These are phyloP conservation scores for Drosophila asahinai DNA, from an alignment of 1,140 invertebrate genomes.

Conservation along the genomic window DNA sequence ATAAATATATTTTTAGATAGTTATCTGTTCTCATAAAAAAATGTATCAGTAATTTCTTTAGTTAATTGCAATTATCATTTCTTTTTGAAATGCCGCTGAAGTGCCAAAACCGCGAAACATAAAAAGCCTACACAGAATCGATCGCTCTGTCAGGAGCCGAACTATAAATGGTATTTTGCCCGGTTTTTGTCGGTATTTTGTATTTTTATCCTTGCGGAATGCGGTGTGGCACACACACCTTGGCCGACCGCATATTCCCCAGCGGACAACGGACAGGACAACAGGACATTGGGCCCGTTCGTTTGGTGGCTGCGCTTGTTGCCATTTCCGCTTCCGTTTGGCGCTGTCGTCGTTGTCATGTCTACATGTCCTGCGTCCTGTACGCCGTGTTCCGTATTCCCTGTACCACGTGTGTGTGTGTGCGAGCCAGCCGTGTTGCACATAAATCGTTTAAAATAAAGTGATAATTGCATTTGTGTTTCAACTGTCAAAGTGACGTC, in stretches of 20 bases:
- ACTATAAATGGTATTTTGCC: slow-evolving; percentile 9
- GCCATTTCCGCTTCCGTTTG: slow-evolving; percentile 81
- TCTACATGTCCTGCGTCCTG: slow-evolving; percentile 63
- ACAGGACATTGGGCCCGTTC: slow-evolving; percentile 27
- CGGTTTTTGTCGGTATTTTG: slow-evolving; percentile 32
- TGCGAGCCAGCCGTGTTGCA: slow-evolving; percentile 58
- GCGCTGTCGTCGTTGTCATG: slow-evolving; percentile 70
- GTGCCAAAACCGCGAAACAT: slow-evolving; percentile 24
- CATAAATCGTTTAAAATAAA: slow-evolving; percentile 84
- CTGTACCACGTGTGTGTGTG: neutral
- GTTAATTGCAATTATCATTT: neutral
- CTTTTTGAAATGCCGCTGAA: neutral
- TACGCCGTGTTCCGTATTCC: slow-evolving; percentile 9
- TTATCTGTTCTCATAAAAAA: neutral
- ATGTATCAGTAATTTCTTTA: neutral
- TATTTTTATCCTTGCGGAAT: slow-evolving; percentile 34
- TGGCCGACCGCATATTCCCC: slow-evolving; percentile 53
- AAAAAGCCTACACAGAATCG: slow-evolving; percentile 5
- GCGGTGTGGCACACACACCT: slow-evolving; percentile 28
- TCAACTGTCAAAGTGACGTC: slow-evolving; percentile 78
- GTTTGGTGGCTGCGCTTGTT: slow-evolving; percentile 69
- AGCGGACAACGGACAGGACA: slow-evolving; percentile 5
- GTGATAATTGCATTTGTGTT: slow-evolving; percentile 84
- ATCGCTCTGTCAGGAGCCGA: neutral
- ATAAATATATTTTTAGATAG: neutral